Conservation (phyloP, 2,888 invertebrate genomes). For the Subacronicta megacephala region DNA sequence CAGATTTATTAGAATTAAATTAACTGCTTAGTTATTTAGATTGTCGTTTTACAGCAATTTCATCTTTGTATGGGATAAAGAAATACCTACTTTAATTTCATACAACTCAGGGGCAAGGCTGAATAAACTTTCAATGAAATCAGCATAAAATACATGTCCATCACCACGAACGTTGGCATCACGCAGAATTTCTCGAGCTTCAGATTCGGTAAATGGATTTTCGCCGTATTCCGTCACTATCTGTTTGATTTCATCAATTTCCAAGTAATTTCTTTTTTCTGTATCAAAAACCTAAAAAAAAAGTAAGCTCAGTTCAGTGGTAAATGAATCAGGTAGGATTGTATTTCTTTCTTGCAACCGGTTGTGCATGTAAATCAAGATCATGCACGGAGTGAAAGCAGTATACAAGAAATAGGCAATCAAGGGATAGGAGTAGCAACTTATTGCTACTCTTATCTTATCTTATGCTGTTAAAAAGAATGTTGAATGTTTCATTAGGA, state of each 20-base stretch:
- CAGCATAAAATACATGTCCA: slow-evolving; percentile 76
- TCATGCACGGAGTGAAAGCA: too few species aligned
- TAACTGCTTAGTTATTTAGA: too few species aligned
- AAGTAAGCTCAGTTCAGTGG: not conserved
- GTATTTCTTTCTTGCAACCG: too few species aligned
- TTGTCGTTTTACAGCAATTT: too few species aligned
- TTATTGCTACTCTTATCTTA: too few species aligned
- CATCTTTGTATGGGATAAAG: not conserved
- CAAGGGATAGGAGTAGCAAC: too few species aligned
- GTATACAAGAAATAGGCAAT: too few species aligned
- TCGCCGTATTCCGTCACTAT: slow-evolving; percentile 73
- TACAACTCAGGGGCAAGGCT: slow-evolving; percentile 77
- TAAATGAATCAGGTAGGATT: too few species aligned
- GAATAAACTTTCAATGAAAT: slow-evolving; percentile 80
- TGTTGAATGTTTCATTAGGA: too few species aligned
- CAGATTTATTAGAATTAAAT: not conserved
- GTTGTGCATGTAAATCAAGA: too few species aligned
- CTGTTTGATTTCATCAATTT: slow-evolving; percentile 70
- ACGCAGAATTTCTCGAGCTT: slow-evolving; percentile 74
- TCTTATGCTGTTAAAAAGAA: too few species aligned
- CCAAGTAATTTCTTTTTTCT: slow-evolving; percentile 76
- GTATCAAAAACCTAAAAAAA: slow-evolving; percentile 79
- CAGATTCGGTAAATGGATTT: slow-evolving; percentile 68
- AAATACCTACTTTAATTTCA: slow-evolving; percentile 66
- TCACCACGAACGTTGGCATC: slow-evolving; percentile 81